Evolutionary conservation across 2,888 invertebrate genomes (phyloP), one percentile per base, ranked within the genome.

Genomic region (Phasia obesa): DNA sequence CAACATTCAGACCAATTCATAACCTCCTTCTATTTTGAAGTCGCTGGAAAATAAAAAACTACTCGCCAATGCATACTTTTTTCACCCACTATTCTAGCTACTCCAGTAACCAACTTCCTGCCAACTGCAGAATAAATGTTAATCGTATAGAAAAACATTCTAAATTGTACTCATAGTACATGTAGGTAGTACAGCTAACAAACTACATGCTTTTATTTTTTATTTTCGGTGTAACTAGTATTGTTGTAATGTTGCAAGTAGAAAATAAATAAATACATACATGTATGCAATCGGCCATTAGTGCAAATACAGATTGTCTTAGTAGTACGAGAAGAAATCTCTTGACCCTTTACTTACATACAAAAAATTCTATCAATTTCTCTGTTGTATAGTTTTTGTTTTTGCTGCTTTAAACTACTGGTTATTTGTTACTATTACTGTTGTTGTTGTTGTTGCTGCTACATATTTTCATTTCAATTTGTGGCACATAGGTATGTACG

Each of bases 381-480:
- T 65, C 7, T 71, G 35, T 9, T 2, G 9, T 1, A 13, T 6
- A 55, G n/a, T 64, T 59, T 42, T 51, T 42, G 42, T 42, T 57
- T 49, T 70, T 25, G 17, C 53, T 71, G 9, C 15, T 38, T 42
- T 42, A 49, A 76, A 71, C 70, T 71, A 51, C 78, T 77, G 59
- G 19, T 51, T n/a, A n/a, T n/a, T n/a, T n/a, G n/a, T 67, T 17
- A 49, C 60, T 13, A 65, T 38, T 55, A 19, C 23, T 55, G 21
- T 19, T 31, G 35, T 35, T 49, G 7, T 21, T 47, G 17, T 49
- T 67, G 15, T 23, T 38, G n/a, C 9, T 67, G 35, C 31, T 27
- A 19, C 21, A 64, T 42, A 74, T 47, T 76, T 69, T 59, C 51
- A 69, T 60, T 67, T 44, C 67, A 76, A 69, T 76, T 77, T 69